Conservation (phyloP, 2,888 invertebrate species). For the Orthosia gothica region DNA sequence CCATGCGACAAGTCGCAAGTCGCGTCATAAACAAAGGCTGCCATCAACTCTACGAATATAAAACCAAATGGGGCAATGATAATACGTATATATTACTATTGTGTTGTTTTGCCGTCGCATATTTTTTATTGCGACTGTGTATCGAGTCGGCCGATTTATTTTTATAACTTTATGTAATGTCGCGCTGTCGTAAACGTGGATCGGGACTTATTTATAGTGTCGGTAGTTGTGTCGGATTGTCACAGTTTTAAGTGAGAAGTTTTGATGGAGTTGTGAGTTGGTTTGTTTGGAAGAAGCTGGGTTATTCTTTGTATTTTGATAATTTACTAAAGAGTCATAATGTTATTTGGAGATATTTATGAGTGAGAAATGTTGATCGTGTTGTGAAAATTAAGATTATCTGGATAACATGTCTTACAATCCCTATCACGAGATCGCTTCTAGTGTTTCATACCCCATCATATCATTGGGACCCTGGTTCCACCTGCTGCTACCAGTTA, state of each 20-base stretch:
- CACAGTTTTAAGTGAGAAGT: constrained; percentile 54
- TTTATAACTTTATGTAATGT: constrained; percentile 69
- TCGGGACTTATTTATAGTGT: constrained; percentile 65
- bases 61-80: constrained; percentile 87
- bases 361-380: not conserved
- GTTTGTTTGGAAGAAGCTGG: not conserved
- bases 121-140: constrained; percentile 74
- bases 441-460: too few relatives aligned
- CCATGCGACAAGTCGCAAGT: constrained; percentile 54
- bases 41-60: constrained; percentile 80
- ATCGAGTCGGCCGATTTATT: constrained; percentile 75
- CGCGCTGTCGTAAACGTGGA: constrained; percentile 65
- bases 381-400: not conserved
- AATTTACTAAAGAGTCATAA: not conserved
- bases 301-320: not conserved
- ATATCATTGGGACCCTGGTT: too few relatives aligned
- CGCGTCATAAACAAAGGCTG: constrained; percentile 64
- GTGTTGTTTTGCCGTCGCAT: constrained; percentile 80
- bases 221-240: constrained; percentile 52
- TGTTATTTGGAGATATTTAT: not conserved
- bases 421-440: too few relatives aligned
- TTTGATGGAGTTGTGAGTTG: constrained; percentile 45
- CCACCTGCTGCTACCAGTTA: not conserved
- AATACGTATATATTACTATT: constrained; percentile 81
- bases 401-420: not conserved